These are phyloP conservation scores for Himalopsyche japonica DNA, from an alignment of 2,888 invertebrate genomes.

Conservation along the genomic window DNA sequence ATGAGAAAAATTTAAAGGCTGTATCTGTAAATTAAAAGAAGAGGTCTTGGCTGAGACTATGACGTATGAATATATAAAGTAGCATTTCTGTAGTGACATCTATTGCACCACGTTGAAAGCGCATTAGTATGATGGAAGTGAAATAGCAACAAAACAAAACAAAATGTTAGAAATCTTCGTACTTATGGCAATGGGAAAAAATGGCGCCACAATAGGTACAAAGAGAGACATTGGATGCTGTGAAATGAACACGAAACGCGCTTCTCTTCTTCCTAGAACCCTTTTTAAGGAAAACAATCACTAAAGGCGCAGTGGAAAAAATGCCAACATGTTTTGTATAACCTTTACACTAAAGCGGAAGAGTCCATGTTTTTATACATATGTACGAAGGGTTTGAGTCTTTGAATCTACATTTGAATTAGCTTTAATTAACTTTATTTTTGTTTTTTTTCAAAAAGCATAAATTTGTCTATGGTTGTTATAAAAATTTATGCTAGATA, in stretches of 20 bases:
- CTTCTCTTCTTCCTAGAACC: conserved; percentile 1
- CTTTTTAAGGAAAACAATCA: conserved; percentile 17
- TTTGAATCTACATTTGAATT: not conserved
- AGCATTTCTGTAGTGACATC: not conserved
- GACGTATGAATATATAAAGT: not conserved
- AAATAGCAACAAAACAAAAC: conserved; percentile 17
- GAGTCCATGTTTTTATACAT: not conserved
- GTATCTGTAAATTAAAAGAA: not conserved
- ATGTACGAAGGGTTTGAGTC: not conserved
- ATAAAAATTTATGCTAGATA: too few species aligned
- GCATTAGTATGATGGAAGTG: conserved; percentile 28
- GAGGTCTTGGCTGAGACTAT: not conserved
- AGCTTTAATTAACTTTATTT: too few species aligned
- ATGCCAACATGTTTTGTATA: not conserved
- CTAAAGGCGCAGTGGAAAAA: not conserved
- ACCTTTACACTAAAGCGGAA: not conserved
- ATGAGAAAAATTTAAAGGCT: not conserved
- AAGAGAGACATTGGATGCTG: not conserved
- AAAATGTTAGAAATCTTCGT: not conserved
- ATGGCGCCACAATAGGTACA: conserved; percentile 3
- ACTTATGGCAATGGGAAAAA: conserved; percentile 5
- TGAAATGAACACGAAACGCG: conserved; percentile 13
- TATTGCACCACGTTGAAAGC: not conserved
- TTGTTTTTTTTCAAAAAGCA: too few species aligned
- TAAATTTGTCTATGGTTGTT: too few species aligned